These are phyloP conservation scores for Euura lappo DNA, from an alignment of 1,140 invertebrate genomes.

Conservation along the genomic window DNA sequence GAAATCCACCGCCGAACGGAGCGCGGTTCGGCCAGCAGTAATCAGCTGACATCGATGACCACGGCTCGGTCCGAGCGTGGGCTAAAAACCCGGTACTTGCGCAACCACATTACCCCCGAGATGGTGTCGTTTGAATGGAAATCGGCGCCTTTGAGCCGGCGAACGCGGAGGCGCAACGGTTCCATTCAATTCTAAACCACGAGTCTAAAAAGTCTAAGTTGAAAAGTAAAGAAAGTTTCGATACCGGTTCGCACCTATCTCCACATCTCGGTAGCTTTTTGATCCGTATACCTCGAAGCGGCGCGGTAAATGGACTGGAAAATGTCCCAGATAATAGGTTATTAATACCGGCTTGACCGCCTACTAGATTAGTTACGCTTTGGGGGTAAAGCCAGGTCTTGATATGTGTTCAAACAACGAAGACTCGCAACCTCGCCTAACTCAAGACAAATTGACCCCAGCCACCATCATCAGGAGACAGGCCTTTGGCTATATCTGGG, in stretches of 20 bases:
- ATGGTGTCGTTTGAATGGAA: neutral
- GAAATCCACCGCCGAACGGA: neutral
- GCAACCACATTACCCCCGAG: neutral
- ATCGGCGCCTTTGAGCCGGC: neutral
- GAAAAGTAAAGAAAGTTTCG: too few relatives aligned
- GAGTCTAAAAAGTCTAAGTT: too few relatives aligned
- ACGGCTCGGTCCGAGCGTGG: neutral
- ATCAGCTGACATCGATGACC: neutral
- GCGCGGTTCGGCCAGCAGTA: neutral
- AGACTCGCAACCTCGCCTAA: neutral
- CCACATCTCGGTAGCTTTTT: too few relatives aligned
- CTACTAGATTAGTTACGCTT: slow-evolving; percentile 42
- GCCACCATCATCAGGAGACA: slow-evolving; percentile 7
- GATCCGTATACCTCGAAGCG: too few relatives aligned
- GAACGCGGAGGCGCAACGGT: too few relatives aligned
- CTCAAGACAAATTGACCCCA: neutral
- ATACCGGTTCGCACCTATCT: too few relatives aligned
- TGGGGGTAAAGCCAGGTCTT: slow-evolving; percentile 29
- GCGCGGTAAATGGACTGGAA: slow-evolving; percentile 38
- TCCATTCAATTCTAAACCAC: too few relatives aligned
- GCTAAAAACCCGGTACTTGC: neutral
- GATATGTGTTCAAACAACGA: slow-evolving; percentile 12
- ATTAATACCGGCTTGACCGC: slow-evolving; percentile 41
- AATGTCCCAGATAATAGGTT: slow-evolving; percentile 44
- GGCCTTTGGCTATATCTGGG: slow-evolving; percentile 28